These are phyloP conservation scores for Nyctibius bracteatus DNA, from an alignment of 2,113 vertebrate genomes.

Conservation along the genomic window DNA sequence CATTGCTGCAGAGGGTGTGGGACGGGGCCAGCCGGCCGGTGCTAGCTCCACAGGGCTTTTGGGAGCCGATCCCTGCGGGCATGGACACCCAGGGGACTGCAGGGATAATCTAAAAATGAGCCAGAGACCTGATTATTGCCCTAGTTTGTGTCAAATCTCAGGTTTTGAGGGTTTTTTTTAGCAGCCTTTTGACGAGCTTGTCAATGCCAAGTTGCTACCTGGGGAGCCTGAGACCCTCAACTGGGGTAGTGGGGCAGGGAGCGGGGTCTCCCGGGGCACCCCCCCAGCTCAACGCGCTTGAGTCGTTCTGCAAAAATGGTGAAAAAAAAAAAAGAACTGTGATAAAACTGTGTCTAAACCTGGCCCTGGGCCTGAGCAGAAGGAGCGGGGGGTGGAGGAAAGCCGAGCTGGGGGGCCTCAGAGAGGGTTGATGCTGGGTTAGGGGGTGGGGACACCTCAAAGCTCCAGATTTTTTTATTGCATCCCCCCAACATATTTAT, in stretches of 20 bases:
- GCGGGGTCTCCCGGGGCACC: rapidly evolving
- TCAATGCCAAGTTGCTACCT: constrained; percentile 21
- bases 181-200: neutral
- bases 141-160: neutral
- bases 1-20: rapidly evolving
- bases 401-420: neutral
- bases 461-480: neutral
- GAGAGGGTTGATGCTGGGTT: neutral
- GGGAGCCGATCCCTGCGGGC: neutral
- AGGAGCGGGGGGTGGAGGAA: neutral
- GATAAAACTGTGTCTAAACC: neutral
- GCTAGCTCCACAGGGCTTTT: rapidly evolving
- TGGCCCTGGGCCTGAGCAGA: neutral
- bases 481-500: neutral
- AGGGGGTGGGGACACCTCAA: neutral
- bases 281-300: rapidly evolving
- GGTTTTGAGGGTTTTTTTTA: neutral
- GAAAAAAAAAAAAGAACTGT: neutral
- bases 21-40: neutral
- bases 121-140: constrained; percentile 1
- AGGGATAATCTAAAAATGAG: neutral
- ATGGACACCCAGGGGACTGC: neutral
- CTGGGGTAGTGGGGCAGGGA: neutral
- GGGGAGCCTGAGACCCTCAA: neutral
- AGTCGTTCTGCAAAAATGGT: rapidly evolving